phyloP scores from a whole-genome alignment of 2,113 vertebrate species.

The Ochotona curzoniae region DNA sequence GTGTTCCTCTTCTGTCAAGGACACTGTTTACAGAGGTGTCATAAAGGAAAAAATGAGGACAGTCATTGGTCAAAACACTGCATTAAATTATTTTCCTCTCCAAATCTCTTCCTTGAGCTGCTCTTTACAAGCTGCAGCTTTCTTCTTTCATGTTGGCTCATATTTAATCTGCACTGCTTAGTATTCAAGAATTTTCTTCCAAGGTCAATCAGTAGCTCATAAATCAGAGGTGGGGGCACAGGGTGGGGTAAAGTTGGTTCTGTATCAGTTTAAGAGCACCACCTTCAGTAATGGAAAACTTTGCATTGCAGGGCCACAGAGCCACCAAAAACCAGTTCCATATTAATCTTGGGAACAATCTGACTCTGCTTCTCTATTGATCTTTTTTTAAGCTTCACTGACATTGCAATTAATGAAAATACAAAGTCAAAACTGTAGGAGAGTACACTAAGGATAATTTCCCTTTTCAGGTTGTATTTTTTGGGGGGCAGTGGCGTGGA shows the following conservation, averaged over 20 bases:
- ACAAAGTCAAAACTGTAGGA: slow-evolving; percentile 35
- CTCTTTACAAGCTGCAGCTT: slow-evolving; percentile 5
- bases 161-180: slow-evolving; percentile 6
- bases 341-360: slow-evolving; percentile 48
- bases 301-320: slow-evolving; percentile 18
- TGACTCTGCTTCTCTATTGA: slow-evolving; percentile 35
- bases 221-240: not conserved
- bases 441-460: not conserved
- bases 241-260: slow-evolving; percentile 30
- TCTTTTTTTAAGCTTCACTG: slow-evolving; percentile 32
- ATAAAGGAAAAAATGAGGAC: not conserved
- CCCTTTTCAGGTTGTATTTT: slow-evolving; percentile 7
- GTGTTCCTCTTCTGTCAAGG: slow-evolving; percentile 48
- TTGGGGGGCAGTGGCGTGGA: not conserved
- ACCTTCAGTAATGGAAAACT: not conserved
- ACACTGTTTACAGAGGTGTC: slow-evolving; percentile 7
- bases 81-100: slow-evolving; percentile 25
- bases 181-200: slow-evolving; percentile 38
- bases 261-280: slow-evolving; percentile 15
- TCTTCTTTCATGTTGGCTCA: not conserved
- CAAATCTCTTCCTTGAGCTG: slow-evolving; percentile 45
- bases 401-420: slow-evolving; percentile 47
- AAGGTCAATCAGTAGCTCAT: slow-evolving; percentile 18
- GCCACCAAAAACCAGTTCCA: slow-evolving; percentile 31
- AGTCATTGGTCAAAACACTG: not conserved